These are phyloP conservation scores for Herpetotheres cachinnans DNA, from an alignment of 2,113 vertebrate species.

Conservation along the genomic window DNA sequence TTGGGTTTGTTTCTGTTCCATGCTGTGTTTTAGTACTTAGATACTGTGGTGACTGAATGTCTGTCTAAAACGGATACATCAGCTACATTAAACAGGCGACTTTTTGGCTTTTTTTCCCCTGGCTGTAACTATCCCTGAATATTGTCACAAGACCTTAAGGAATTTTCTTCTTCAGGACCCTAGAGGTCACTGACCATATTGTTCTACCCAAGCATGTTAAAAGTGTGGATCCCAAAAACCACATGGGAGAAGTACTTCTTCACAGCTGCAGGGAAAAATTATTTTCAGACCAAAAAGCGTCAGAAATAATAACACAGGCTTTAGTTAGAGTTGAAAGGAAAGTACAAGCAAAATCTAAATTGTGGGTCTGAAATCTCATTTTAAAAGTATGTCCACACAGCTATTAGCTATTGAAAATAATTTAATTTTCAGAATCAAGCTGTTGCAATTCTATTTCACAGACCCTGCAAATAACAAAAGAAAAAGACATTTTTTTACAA, in stretches of 20 bases:
- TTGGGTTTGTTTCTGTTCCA: neutral
- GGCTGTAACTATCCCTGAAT: neutral
- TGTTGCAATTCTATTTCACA: neutral
- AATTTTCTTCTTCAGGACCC: neutral
- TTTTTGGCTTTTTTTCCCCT: neutral
- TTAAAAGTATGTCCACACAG: neutral
- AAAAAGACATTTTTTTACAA: neutral
- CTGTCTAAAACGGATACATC: neutral
- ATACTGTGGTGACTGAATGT: neutral
- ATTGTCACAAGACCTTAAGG: neutral
- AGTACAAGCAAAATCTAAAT: conserved; percentile 40
- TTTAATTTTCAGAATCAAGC: conserved; percentile 14
- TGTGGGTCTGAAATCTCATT: neutral
- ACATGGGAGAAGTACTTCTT: neutral
- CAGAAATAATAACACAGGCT: conserved; percentile 3
- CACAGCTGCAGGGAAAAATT: conserved; percentile 13
- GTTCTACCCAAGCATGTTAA: neutral
- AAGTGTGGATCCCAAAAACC: neutral
- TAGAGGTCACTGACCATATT: neutral
- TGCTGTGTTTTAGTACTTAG: neutral
- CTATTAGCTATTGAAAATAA: neutral
- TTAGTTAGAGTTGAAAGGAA: conserved; percentile 32
- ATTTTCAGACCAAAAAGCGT: conserved; percentile 40
- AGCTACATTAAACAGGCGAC: neutral
- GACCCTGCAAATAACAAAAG: neutral